Evolutionary conservation across 2,113 vertebrate genomes (phyloP), one percentile per base, ranked within the genome.

Genomic region (Scophthalmus maximus): DNA sequence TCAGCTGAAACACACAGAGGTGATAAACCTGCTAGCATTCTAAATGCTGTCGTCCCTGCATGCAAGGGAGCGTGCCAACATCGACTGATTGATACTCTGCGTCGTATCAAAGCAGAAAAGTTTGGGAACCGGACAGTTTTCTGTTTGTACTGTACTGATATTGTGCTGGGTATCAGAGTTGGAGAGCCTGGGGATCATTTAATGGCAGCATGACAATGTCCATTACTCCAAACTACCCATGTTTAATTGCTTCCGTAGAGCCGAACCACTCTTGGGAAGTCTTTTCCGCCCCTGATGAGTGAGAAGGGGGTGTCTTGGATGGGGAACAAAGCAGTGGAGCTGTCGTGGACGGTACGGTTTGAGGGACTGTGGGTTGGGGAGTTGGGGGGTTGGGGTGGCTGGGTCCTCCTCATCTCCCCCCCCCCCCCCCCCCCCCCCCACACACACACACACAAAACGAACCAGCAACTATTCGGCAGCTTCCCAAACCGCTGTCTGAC

Each of bases 141-240:
- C 8, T n/a, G 42, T 44, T 44, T 44, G 42, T 44, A 2, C 5
- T 20, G n/a, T n/a, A n/a, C n/a, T n/a, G n/a, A n/a, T n/a, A n/a
- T n/a, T 20, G 5, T 47, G 68, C 29, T 60, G 67, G 36, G 63
- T 64, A 69, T 74, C 30, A 66, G 56, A 32, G 51, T 60, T 61
- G 11, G 30, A 27, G 63, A 84, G 79, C 68, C 79, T 50, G 73
- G 85, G 83, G 87, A 88, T 86, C 82, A 86, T 76, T 79, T 84
- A 88, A 90, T 92, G 68, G 75, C 79, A 67, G 59, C 73, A 86
- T 84, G 89, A 92, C 88, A 89, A 81, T 88, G 84, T 88, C 88
- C 87, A 93, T 92, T 92, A 90, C 84, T 79, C 68, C 81, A 90
- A 94, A 92, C 89, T 88, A 86, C 69, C 89, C 89, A 79, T 91